Conservation (phyloP, 2,113 vertebrate genomes). For the Sturnira hondurensis region DNA sequence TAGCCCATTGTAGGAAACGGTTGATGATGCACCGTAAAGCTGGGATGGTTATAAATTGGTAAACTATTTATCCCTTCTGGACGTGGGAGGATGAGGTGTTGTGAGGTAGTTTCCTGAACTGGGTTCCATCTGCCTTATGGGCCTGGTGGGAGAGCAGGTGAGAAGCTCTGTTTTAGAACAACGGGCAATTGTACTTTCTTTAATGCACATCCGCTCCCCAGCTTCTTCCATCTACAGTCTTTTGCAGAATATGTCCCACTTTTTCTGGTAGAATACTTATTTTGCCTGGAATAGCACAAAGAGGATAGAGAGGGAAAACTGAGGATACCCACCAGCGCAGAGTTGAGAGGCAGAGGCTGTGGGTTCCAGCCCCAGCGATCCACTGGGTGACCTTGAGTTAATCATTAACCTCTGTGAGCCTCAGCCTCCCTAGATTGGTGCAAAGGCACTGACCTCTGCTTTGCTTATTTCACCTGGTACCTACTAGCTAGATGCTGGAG, state of each 20-base stretch:
- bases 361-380: not conserved
- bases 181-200: not conserved
- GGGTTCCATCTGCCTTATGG: not conserved
- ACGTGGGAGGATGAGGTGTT: not conserved
- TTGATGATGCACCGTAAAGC: not conserved
- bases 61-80: not conserved
- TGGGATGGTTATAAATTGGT: not conserved
- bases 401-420: not conserved
- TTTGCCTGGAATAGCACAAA: not conserved
- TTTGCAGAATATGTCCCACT: not conserved
- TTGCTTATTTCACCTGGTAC: not conserved
- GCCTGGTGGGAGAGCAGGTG: not conserved
- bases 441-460: not conserved
- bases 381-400: not conserved
- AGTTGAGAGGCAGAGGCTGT: not conserved
- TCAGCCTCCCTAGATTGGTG: not conserved
- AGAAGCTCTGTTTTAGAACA: not conserved
- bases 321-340: not conserved
- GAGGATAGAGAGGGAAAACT: not conserved
- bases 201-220: not conserved
- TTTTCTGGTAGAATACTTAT: not conserved
- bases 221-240: not conserved
- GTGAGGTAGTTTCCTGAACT: not conserved
- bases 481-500: not conserved
- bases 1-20: rapidly evolving